Conservation (phyloP, 2,113 vertebrate species). For the Lucifuga dentata region DNA sequence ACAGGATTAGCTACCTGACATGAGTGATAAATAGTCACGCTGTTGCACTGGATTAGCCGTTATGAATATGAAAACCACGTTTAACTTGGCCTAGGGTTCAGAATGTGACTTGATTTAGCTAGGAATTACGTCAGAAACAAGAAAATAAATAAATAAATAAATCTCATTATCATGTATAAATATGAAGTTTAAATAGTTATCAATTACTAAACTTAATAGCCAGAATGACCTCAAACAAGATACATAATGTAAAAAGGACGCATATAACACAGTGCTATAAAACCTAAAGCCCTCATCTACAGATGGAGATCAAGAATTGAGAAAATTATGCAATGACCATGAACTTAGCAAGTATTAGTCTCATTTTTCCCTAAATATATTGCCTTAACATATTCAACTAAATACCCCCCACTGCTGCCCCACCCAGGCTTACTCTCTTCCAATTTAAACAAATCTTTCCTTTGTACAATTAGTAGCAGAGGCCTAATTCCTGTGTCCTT, state of each 20-base stretch:
- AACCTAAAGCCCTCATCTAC: too few species aligned
- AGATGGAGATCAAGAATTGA: not conserved
- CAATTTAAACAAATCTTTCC: constrained; percentile 58
- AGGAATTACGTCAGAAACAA: too few species aligned
- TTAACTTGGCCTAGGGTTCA: not conserved
- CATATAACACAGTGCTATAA: too few species aligned
- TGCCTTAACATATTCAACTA: constrained; percentile 13
- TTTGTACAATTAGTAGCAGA: constrained; percentile 62
- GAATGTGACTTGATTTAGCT: not conserved
- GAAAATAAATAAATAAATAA: too few species aligned
- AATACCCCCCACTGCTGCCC: constrained; percentile 29
- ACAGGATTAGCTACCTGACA: constrained; percentile 7
- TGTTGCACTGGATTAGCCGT: not conserved
- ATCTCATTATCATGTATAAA: too few species aligned
- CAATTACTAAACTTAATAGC: too few species aligned
- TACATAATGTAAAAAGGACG: too few species aligned
- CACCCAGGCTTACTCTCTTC: constrained; percentile 39
- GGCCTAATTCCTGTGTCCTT: constrained; percentile 65
- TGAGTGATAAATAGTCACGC: not conserved
- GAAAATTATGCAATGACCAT: constrained; percentile 1
- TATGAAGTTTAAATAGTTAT: too few species aligned
- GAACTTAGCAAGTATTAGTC: constrained; percentile 23
- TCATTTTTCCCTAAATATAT: too few species aligned
- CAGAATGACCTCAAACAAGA: too few species aligned
- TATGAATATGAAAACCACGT: not conserved